These are phyloP conservation scores for Drosophila tsacasi DNA, from an alignment of 1,140 invertebrate genomes.

Conservation along the genomic window DNA sequence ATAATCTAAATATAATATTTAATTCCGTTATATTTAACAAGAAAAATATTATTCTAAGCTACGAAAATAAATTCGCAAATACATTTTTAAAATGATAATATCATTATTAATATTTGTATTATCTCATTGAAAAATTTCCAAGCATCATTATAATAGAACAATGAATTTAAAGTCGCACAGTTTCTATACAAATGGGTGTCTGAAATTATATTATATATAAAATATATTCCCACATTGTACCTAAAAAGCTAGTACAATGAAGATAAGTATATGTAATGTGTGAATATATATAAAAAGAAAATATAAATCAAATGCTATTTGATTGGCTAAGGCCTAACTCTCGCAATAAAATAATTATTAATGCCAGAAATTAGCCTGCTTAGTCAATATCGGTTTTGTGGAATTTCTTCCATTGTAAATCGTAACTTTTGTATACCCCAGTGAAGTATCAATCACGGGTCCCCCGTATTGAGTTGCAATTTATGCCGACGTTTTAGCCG, in stretches of 20 bases:
- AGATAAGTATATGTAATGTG: neutral
- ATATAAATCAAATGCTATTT: neutral
- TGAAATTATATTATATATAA: neutral
- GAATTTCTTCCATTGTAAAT: neutral
- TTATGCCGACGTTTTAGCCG: conserved; percentile 65
- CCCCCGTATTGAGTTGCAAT: conserved; percentile 55
- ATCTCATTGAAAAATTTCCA: neutral
- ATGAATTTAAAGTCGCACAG: neutral
- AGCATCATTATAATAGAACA: neutral
- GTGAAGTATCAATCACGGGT: conserved; percentile 4
- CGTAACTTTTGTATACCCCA: neutral
- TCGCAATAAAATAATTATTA: neutral
- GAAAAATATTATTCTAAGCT: neutral
- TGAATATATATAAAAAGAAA: neutral
- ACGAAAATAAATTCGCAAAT: neutral
- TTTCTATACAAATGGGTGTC: neutral
- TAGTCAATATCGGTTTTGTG: neutral
- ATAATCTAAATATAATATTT: neutral
- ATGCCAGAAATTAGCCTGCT: neutral
- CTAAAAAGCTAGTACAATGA: neutral
- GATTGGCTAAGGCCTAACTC: neutral
- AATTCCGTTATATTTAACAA: neutral
- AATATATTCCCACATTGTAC: neutral
- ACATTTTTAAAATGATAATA: neutral
- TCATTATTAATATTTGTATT: neutral